Conservation (phyloP, 2,113 vertebrate species). For the Progne subis region DNA sequence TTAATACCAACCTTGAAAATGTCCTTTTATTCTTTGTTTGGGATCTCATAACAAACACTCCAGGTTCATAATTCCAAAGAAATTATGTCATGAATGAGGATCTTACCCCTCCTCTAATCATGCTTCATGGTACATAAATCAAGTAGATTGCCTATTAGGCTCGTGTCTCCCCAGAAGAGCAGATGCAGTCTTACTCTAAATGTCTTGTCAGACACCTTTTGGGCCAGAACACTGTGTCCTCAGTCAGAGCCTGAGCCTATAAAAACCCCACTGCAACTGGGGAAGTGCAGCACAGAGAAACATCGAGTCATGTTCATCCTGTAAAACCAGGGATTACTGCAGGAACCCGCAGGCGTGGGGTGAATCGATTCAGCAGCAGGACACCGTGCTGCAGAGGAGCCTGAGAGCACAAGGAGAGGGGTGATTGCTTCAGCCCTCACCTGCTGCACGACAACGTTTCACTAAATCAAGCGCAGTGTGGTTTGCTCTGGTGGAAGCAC, state of each 20-base stretch:
- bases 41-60: background rate
- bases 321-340: background rate
- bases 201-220: background rate
- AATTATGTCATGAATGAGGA: slow-evolving; percentile 22
- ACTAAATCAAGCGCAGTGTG: background rate
- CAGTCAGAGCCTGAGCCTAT: background rate
- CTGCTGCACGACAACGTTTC: background rate
- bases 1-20: background rate
- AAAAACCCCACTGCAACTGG: background rate
- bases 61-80: background rate
- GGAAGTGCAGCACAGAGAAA: background rate
- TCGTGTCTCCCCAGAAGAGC: background rate
- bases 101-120: background rate
- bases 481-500: background rate
- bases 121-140: slow-evolving; percentile 46
- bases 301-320: background rate
- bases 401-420: background rate
- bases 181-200: slow-evolving; percentile 13
- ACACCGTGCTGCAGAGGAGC: fast-evolving
- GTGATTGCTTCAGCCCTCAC: background rate
- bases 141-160: slow-evolving; percentile 50
- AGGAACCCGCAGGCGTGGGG: background rate
- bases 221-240: background rate
- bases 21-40: slow-evolving; percentile 3
- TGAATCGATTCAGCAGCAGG: background rate